phyloP scores from a whole-genome alignment of 2,888 invertebrate species.

The Nomada ruficornis region DNA sequence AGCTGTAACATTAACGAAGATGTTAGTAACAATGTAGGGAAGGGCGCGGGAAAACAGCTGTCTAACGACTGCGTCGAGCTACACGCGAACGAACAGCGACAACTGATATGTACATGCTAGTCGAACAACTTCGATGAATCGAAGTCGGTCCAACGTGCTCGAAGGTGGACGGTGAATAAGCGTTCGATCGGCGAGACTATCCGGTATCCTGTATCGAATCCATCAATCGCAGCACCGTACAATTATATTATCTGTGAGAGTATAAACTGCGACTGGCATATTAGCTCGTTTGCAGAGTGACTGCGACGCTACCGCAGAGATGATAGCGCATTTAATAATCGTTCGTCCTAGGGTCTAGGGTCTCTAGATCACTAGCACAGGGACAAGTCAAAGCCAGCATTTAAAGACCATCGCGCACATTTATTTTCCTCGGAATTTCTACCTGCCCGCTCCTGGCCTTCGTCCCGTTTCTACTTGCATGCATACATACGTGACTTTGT shows the following conservation, averaged over 20 bases:
- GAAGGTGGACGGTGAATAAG: conserved; percentile 23
- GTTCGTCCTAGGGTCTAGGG: conserved; percentile 13
- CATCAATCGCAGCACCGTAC: conserved; percentile 43
- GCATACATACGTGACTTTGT: not conserved
- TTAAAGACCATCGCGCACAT: not conserved
- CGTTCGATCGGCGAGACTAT: conserved; percentile 18
- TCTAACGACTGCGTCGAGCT: conserved; percentile 28
- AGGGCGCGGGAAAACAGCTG: conserved; percentile 16
- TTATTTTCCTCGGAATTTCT: not conserved
- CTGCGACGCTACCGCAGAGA: conserved; percentile 1
- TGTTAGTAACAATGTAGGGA: no score
- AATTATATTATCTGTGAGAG: conserved; percentile 36
- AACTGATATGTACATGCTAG: not conserved
- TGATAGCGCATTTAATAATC: not conserved
- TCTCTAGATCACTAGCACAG: not conserved
- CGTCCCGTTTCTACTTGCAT: not conserved
- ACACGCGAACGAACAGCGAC: conserved; percentile 45
- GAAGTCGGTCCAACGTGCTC: conserved; percentile 5
- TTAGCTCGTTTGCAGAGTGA: not conserved
- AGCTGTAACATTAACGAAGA: not conserved
- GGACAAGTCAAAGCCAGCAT: not conserved
- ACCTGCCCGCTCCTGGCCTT: not conserved
- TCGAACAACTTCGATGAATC: not conserved
- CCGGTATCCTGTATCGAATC: conserved; percentile 54
- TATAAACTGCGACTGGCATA: not conserved